Conservation (phyloP, 2,888 invertebrate species). For the Buathra laborator region DNA sequence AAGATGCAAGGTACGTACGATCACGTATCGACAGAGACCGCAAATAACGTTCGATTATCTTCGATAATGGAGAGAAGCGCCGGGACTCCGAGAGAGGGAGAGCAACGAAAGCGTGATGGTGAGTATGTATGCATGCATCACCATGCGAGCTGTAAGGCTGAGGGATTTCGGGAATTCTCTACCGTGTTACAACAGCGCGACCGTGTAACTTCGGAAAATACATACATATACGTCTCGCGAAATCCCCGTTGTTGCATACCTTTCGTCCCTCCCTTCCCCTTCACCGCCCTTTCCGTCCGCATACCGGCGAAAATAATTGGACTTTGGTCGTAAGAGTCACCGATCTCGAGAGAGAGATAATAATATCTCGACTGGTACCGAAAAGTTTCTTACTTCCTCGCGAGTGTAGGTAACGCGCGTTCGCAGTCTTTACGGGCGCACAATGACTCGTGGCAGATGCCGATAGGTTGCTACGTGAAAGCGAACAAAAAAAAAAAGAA, state of each 20-base stretch:
- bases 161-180: conserved; percentile 75
- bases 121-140: conserved; percentile 52
- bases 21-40: conserved; percentile 77
- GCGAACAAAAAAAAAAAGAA: conserved; percentile 17
- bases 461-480: conserved; percentile 2
- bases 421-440: not conserved
- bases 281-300: not conserved
- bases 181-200: conserved; percentile 71
- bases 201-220: conserved; percentile 59
- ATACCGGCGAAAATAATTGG: conserved; percentile 68
- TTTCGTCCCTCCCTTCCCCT: not conserved
- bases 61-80: conserved; percentile 74
- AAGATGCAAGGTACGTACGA: conserved; percentile 52
- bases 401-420: conserved; percentile 11
- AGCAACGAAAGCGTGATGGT: conserved; percentile 56
- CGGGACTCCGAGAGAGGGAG: not conserved
- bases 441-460: conserved; percentile 3
- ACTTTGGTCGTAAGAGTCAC: conserved; percentile 65
- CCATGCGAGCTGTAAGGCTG: conserved; percentile 20
- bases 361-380: conserved; percentile 54
- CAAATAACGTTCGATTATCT: conserved; percentile 79
- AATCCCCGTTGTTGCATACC: conserved; percentile 50
- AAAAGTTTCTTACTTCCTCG: conserved; percentile 2
- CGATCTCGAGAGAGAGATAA: conserved; percentile 62
- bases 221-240: conserved; percentile 14